These are phyloP conservation scores for Chrysochloris asiatica DNA, from an alignment of 2,113 vertebrate genomes.

Conservation along the genomic window DNA sequence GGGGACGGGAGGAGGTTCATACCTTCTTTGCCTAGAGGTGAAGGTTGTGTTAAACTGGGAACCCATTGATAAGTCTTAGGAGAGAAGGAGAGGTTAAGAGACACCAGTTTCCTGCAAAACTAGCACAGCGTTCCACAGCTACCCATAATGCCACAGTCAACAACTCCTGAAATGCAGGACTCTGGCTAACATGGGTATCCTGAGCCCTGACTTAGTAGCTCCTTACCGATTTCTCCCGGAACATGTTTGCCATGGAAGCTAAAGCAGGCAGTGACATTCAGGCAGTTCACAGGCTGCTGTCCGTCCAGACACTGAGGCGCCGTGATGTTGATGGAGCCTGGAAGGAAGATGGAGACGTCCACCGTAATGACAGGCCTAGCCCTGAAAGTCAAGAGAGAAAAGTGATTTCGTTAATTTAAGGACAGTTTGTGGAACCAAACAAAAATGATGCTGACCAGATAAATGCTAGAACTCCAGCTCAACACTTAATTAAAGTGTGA, in stretches of 20 bases:
- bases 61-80: background rate
- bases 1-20: too few relatives aligned
- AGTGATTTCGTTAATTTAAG: background rate
- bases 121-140: background rate
- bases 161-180: background rate
- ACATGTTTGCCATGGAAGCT: constrained; percentile 91
- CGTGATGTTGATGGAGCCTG: constrained; percentile 95
- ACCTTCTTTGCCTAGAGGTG: background rate
- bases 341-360: constrained; percentile 92
- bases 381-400: constrained; percentile 81
- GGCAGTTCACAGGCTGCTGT: constrained; percentile 92
- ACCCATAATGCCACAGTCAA: background rate
- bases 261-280: constrained; percentile 92
- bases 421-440: background rate
- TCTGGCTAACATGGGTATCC: background rate
- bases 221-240: constrained; percentile 94
- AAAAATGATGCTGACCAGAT: background rate
- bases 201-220: background rate
- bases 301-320: constrained; percentile 95
- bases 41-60: background rate
- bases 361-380: constrained; percentile 94
- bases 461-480: background rate
- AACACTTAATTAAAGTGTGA: constrained; percentile 6
- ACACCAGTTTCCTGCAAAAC: background rate
- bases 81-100: background rate